Evolutionary conservation across 1,140 invertebrate genomes (phyloP).

Genomic region (Atopsyche davidsoni): DNA sequence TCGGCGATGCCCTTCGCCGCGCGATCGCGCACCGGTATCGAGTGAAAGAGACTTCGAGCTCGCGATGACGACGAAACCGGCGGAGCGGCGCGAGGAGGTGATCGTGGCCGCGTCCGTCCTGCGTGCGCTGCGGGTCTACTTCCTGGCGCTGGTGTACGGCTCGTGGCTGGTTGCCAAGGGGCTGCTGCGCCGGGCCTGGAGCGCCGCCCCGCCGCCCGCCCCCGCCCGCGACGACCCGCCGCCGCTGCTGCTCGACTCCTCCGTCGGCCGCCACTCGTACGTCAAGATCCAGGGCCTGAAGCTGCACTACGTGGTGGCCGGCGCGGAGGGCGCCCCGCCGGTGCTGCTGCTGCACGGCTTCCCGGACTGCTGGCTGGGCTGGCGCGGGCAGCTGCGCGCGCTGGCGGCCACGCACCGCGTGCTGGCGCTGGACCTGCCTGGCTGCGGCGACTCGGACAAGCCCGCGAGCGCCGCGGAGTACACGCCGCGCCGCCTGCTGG

Average conservation of each 20-base stretch:
- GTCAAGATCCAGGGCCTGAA: slow-evolving; percentile 64
- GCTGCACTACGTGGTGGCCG: slow-evolving; percentile 70
- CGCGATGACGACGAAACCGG: no score
- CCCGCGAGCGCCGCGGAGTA: slow-evolving; percentile 61
- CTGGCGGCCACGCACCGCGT: slow-evolving; percentile 47
- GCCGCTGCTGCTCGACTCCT: slow-evolving; percentile 51
- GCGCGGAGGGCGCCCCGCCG: slow-evolving; percentile 52
- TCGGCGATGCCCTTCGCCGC: no score
- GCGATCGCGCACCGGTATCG: no score
- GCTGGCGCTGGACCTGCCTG: slow-evolving; percentile 71
- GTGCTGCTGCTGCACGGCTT: slow-evolving; percentile 70
- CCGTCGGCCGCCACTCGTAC: slow-evolving; percentile 57
- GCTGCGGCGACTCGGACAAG: slow-evolving; percentile 78
- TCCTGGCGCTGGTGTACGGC: no score
- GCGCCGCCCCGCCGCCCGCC: no score
- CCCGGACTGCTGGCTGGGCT: slow-evolving; percentile 69
- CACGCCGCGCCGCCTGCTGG: slow-evolving; percentile 62
- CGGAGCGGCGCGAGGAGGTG: no score
- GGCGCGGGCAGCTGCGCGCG: slow-evolving; percentile 57
- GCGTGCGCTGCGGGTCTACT: no score
- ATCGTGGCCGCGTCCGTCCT: no score
- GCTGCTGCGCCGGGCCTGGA: no score
- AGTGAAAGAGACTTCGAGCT: no score
- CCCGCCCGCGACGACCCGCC: slow-evolving; percentile 58
- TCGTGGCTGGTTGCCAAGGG: no score